Evolutionary conservation across 2,113 vertebrate genomes (phyloP).

Genomic region (Myrmecobius fasciatus): DNA sequence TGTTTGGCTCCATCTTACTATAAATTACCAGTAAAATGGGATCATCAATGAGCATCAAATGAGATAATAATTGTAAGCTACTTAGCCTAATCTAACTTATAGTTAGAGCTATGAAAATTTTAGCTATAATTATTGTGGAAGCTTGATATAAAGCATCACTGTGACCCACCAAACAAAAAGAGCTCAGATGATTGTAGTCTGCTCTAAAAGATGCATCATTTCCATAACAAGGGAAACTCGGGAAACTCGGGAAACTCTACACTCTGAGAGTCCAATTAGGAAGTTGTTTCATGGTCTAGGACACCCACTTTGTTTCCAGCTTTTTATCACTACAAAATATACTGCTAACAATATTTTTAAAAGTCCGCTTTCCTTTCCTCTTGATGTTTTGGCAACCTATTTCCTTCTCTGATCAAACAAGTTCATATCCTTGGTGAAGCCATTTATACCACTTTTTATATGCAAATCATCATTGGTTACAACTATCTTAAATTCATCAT

Average conservation of each 20-base stretch:
- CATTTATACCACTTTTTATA: neutral
- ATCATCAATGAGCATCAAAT: neutral
- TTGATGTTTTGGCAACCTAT: neutral
- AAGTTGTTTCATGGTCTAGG: neutral
- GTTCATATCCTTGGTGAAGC: neutral
- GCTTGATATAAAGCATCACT: neutral
- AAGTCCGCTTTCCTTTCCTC: neutral
- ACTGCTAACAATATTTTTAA: neutral
- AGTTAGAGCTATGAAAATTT: neutral
- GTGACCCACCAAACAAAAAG: neutral
- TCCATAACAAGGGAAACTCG: neutral
- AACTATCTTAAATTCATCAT: neutral
- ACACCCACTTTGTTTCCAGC: neutral
- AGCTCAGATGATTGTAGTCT: neutral
- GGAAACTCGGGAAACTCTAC: neutral
- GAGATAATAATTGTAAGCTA: neutral
- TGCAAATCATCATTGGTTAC: neutral
- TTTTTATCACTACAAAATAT: neutral
- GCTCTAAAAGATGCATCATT: neutral
- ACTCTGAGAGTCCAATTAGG: neutral
- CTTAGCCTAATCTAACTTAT: neutral
- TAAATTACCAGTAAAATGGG: neutral
- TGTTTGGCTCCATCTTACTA: neutral
- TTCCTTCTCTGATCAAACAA: neutral
- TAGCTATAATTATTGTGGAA: neutral